A percentile compares a stretch with the other conserved stretches of the same genome.
phyloP scores from a whole-genome alignment of 1,140 invertebrate species.

The Cotesia vestalis region DNA sequence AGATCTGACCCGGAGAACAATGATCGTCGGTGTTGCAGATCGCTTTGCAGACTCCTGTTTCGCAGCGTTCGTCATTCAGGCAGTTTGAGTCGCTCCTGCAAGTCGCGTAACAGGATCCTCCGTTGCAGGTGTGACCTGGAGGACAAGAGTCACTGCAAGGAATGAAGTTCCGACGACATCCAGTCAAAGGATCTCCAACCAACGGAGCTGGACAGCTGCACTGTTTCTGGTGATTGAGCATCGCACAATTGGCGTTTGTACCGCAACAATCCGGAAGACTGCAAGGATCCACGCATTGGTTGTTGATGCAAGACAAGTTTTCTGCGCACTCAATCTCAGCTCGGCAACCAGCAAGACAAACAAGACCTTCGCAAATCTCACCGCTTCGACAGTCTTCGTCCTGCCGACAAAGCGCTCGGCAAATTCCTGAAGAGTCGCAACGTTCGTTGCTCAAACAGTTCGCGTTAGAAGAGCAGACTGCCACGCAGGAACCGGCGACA shows the following conservation, averaged over 20 bases:
- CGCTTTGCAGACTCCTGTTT: conserved; percentile 80
- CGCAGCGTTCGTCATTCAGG: conserved; percentile 83
- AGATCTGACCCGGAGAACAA: conserved; percentile 83
- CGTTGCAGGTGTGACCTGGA: conserved; percentile 76
- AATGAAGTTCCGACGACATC: conserved; percentile 75
- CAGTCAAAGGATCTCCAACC: conserved; percentile 77
- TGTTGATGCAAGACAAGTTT: conserved; percentile 76
- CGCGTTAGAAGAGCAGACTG: conserved; percentile 77
- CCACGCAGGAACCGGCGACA: conserved; percentile 75
- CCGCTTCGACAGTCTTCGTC: conserved; percentile 84
- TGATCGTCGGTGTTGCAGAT: conserved; percentile 86
- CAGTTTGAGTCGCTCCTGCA: conserved; percentile 84
- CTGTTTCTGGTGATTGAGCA: conserved; percentile 74
- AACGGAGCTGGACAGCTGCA: conserved; percentile 79
- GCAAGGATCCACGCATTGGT: conserved; percentile 80
- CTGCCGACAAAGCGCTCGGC: conserved; percentile 76
- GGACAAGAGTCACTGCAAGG: conserved; percentile 74
- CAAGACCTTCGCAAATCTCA: conserved; percentile 84
- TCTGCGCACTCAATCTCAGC: conserved; percentile 79
- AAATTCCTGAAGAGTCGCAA: conserved; percentile 71
- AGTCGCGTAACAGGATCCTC: conserved; percentile 75
- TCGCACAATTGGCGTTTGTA: conserved; percentile 79
- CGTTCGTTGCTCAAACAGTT: conserved; percentile 85
- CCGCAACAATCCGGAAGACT: conserved; percentile 81
- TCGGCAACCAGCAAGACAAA: conserved; percentile 82